These are phyloP conservation scores for Notechis scutatus DNA, from an alignment of 2,113 vertebrate species.

Conservation along the genomic window DNA sequence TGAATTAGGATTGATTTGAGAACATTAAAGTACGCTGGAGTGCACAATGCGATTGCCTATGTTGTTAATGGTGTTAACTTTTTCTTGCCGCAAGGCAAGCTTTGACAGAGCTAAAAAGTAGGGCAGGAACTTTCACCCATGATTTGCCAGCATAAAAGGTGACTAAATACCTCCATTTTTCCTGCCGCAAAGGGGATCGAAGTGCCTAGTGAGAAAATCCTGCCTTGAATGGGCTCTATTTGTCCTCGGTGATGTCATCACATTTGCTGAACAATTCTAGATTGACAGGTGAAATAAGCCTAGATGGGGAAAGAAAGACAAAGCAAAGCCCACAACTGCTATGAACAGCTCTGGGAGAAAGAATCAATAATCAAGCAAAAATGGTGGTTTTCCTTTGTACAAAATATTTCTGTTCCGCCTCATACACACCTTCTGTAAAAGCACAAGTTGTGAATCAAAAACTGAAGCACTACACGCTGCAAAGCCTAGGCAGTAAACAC, in stretches of 20 bases:
- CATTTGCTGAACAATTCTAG: neutral
- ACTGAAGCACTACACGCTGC: neutral
- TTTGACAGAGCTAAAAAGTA: neutral
- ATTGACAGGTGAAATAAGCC: neutral
- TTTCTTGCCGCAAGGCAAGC: neutral
- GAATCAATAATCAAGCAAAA: neutral
- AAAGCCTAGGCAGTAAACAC: neutral
- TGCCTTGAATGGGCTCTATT: neutral
- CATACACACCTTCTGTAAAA: neutral
- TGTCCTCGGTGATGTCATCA: neutral
- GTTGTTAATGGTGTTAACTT: neutral
- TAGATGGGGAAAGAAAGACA: neutral
- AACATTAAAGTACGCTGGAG: neutral
- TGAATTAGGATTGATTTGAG: neutral
- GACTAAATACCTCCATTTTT: neutral
- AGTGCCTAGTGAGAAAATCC: neutral
- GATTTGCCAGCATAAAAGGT: neutral
- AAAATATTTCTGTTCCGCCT: neutral
- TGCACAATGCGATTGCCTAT: neutral
- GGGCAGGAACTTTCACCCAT: neutral
- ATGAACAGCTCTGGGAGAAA: neutral
- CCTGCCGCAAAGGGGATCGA: neutral
- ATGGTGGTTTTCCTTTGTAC: too few species aligned
- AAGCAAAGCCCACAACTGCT: neutral
- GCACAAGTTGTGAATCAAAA: neutral